Percentiles rank a stretch among this genome's conserved stretches.
These are phyloP conservation scores for Platycheirus albimanus DNA, from an alignment of 2,888 invertebrate species.

Conservation along the genomic window DNA sequence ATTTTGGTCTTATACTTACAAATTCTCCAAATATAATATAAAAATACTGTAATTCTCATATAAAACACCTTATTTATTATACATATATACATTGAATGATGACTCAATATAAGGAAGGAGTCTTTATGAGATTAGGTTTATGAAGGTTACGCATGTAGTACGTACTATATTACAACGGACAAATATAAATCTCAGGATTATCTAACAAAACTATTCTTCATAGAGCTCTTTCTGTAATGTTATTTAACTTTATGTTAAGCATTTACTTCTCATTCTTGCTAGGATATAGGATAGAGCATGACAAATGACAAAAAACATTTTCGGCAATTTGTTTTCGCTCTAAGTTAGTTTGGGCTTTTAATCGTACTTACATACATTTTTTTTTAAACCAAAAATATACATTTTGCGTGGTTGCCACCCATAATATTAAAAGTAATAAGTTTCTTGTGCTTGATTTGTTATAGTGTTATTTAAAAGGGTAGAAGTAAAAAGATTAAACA, in stretches of 20 bases:
- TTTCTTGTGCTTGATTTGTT: too few relatives aligned
- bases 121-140: slow-evolving; percentile 4
- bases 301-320: slow-evolving; percentile 4
- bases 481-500: too few relatives aligned
- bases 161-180: neutral
- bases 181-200: slow-evolving; percentile 17
- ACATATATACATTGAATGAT: neutral
- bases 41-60: neutral
- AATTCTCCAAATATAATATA: too few relatives aligned
- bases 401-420: too few relatives aligned
- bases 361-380: too few relatives aligned
- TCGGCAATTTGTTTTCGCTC: neutral
- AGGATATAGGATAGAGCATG: neutral
- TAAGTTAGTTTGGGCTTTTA: too few relatives aligned
- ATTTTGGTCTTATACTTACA: neutral
- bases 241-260: slow-evolving; percentile 6
- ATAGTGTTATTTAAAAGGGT: too few relatives aligned
- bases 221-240: neutral
- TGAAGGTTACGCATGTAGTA: neutral
- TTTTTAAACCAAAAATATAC: too few relatives aligned
- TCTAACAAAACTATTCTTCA: slow-evolving; percentile 8
- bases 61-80: slow-evolving; percentile 18
- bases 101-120: neutral
- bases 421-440: too few relatives aligned
- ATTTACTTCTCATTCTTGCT: neutral